Base-by-base conservation (phyloP, 1,140 invertebrate species). In the Pseudomyrmex concolor region DNA sequence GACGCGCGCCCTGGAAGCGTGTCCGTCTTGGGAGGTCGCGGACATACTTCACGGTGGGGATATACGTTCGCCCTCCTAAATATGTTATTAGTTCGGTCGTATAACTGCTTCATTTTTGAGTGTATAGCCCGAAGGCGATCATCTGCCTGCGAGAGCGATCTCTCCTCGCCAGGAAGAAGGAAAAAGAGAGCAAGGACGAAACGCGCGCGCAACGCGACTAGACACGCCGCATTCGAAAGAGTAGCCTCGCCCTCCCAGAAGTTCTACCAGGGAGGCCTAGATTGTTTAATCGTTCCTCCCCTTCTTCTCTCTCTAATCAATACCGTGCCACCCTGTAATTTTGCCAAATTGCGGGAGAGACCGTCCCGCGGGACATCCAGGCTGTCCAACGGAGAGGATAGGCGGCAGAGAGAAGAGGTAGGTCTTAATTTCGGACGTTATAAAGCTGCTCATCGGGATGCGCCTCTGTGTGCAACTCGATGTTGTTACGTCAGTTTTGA, bases 61-160 rank as follows among this genome's bases (percentile, higher is more conserved):
- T 90, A 87, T 87, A 89, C 88, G 88, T 84, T 87, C 84, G 74
- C 88, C 78, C 85, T 88, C 90, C 92, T 93, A 93, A 93, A 93
- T 93, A 93, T 93, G 92, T 93, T 93, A 93, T 93, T 93, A 93
- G 92, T 91, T 92, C 89, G 91, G 90, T 92, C 91, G 92, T 93
- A 93, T 93, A 93, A 93, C 92, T 91, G 92, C 92, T 93, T 93
- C 92, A 93, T 93, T 92, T 34, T 93, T 88, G 88, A 88, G 90
- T 86, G 88, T 88, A 91, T 91, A 86, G 89, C 92, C 91, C 72
- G 88, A 90, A 90, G 92, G 92, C 88, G 91, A 92, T 92, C 92
- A 90, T 93, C 92, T 91, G 89, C 89, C 90, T 89, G 84, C 85
- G 85, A 84, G 84, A 83, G 73, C 71, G 63, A 34, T 1, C 45